Evolutionary conservation across 2,113 vertebrate species (phyloP), one percentile per base, ranked within the genome.

Genomic region (Amia ocellicauda): DNA sequence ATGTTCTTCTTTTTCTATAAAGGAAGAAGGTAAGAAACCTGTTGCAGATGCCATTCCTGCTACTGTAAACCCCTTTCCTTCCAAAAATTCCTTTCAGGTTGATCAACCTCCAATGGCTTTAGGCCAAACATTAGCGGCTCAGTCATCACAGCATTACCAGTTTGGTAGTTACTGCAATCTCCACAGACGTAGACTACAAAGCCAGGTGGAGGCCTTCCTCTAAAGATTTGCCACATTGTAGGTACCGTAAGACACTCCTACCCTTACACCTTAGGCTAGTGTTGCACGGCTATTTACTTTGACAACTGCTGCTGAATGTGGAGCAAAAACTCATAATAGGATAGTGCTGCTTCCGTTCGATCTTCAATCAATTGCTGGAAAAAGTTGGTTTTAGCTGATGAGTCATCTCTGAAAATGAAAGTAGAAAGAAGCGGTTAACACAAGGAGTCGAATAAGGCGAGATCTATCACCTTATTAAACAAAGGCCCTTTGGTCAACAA

Each of bases 311-410:
- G 91, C 81, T 97, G 94, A 73, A 98, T 69, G 69, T 98, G 92
- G 81, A 94, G 89, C 80, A 99, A 87, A 78, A 98, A 99, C 70
- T 98, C 95, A 4, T 91, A 86, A 77, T 98, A 98, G 19, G 97
- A 98, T 41, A 93, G 91, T 2, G 91, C 90, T 1, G 91, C 87
- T 76, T 99, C 96, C 0, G 91, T 92, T 45, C 89, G 88, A 76
- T 99, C 97, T 85, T 99, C 96, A 71, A 97, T 84, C 86, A 98
- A 83, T 76, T 94, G 87, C 61, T 96, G 95, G 69, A 95, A 92
- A 78, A 99, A 93, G 11, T 88, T 88, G 7, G 80, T 82, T 84
- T 94, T 97, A 10, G 83, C 77, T 3, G 92, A 88, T 17, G 86
- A 82, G 1, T 98, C 94, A 67, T 98, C 97, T 84, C 97, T 99